phyloP scores from a whole-genome alignment of 2,113 vertebrate species.

The Antechinus flavipes region DNA sequence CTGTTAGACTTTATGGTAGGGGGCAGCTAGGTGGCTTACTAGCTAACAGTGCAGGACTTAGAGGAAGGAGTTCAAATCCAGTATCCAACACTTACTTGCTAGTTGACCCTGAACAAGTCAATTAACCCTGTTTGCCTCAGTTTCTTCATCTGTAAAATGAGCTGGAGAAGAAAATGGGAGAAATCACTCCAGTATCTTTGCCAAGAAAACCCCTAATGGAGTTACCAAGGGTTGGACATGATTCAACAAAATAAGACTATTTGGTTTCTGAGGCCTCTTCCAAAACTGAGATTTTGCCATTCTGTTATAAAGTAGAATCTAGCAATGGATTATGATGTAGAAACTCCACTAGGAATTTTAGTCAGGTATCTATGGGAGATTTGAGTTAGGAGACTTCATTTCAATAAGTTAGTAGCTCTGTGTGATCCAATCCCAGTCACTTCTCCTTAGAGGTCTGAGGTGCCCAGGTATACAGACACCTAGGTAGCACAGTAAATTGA shows the following conservation, averaged over 20 bases:
- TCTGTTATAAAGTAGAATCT: background rate
- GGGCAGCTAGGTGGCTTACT: background rate
- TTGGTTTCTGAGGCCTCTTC: background rate
- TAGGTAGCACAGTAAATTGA: background rate
- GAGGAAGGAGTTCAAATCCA: background rate
- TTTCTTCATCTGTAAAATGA: background rate
- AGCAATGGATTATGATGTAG: background rate
- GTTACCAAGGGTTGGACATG: background rate
- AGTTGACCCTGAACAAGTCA: background rate
- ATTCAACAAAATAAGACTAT: background rate
- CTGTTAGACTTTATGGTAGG: background rate
- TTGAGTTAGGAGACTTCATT: background rate
- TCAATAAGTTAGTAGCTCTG: background rate
- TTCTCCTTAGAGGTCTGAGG: background rate
- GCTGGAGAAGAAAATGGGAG: background rate
- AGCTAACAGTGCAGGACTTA: background rate
- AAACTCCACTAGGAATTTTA: background rate
- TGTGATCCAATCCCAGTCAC: background rate
- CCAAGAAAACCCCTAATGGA: background rate
- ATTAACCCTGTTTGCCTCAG: background rate
- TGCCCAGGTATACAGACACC: background rate
- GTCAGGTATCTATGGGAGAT: constrained; percentile 43
- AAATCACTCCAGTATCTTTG: background rate
- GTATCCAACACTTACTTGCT: background rate
- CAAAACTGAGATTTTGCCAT: background rate